phyloP scores from a whole-genome alignment of 2,113 vertebrate genomes.

The Cryptomyrus ogoouensis region DNA sequence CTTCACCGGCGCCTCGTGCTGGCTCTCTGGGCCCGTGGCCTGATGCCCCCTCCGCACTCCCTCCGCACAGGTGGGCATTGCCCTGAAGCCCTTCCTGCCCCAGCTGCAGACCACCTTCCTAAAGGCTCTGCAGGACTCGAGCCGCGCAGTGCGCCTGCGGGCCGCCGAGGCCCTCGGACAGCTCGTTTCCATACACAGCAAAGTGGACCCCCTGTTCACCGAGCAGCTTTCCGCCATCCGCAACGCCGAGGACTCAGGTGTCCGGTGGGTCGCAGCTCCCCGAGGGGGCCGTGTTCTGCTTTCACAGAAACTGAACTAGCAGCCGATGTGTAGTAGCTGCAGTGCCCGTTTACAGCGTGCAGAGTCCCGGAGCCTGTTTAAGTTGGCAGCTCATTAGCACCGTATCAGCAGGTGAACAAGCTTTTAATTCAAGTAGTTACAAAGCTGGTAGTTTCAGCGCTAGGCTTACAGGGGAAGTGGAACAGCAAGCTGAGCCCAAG shows the following conservation, averaged over 20 bases:
- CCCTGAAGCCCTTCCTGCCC: constrained; percentile 93
- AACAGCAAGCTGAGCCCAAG: not conserved
- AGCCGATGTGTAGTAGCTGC: not conserved
- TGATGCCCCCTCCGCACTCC: not conserved
- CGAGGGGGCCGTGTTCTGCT: not conserved
- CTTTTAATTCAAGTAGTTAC: not conserved
- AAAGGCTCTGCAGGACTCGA: constrained; percentile 90
- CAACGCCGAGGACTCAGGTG: constrained; percentile 81
- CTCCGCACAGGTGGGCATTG: constrained; percentile 77
- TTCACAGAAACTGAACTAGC: not conserved
- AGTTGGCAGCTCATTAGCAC: not conserved
- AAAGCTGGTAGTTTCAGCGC: not conserved
- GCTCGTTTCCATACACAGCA: constrained; percentile 87
- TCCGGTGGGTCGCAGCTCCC: constrained; percentile 64
- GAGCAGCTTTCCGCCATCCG: constrained; percentile 86
- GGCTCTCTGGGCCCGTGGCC: not conserved
- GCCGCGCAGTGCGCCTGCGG: constrained; percentile 82
- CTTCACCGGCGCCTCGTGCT: not conserved
- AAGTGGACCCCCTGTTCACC: constrained; percentile 91
- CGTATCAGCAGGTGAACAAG: not conserved
- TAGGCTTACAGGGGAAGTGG: not conserved
- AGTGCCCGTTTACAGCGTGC: not conserved
- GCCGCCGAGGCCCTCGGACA: constrained; percentile 88
- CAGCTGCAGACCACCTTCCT: constrained; percentile 97
- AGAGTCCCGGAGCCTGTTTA: not conserved